Conservation (phyloP, 2,113 vertebrate species). For the Macheiramphus alcinus region DNA sequence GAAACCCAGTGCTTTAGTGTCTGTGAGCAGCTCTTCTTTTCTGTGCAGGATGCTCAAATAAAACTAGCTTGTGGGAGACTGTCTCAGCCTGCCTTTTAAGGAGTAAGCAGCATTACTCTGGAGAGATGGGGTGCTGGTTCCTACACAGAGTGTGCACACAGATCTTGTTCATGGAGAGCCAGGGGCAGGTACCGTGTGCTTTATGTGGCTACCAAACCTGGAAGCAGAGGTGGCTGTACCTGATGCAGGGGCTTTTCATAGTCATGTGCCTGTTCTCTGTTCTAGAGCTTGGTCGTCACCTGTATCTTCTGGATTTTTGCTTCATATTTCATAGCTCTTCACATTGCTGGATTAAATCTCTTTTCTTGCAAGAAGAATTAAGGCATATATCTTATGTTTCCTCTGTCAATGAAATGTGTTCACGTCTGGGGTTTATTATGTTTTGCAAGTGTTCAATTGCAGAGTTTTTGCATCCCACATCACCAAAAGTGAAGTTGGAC, state of each 20-base stretch:
- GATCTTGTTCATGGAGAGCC: neutral
- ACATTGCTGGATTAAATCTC: neutral
- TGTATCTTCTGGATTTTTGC: neutral
- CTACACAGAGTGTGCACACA: neutral
- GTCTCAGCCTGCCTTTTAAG: neutral
- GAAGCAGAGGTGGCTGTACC: neutral
- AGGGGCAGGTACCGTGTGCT: neutral
- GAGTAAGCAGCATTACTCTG: neutral
- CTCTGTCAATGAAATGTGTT: neutral
- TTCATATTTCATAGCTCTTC: neutral
- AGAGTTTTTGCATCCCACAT: neutral
- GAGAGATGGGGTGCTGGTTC: neutral
- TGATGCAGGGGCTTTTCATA: neutral
- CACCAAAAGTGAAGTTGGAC: neutral
- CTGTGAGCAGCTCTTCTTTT: neutral
- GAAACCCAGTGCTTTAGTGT: neutral
- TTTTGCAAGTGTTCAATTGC: neutral
- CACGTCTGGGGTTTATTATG: rapidly evolving
- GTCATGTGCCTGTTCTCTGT: neutral
- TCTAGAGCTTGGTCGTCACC: neutral
- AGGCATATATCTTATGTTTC: neutral
- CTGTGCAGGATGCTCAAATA: neutral
- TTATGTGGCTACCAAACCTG: neutral
- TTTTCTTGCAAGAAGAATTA: neutral
- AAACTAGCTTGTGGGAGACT: neutral